Conservation (phyloP, 1,140 invertebrate genomes). For the Pseudomyrmex dendroicus region DNA sequence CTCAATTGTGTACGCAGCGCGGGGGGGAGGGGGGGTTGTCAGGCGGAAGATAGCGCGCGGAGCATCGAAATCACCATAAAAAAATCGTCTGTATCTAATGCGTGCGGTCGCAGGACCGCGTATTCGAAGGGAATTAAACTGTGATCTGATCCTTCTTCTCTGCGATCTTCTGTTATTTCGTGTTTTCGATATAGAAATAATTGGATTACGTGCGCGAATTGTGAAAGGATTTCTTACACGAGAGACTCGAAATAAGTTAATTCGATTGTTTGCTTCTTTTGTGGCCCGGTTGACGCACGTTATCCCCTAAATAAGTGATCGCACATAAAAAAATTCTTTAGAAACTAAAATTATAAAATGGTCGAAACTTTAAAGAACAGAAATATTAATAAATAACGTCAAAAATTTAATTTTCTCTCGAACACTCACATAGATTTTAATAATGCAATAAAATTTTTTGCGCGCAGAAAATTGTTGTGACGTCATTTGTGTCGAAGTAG, state of each 20-base stretch:
- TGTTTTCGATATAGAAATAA: not conserved
- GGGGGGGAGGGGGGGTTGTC: conserved; percentile 66
- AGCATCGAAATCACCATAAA: conserved; percentile 81
- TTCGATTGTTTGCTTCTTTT: no score
- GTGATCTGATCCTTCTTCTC: conserved; percentile 10
- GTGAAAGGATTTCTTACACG: not conserved
- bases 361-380: no score
- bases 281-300: no score
- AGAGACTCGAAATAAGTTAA: not conserved
- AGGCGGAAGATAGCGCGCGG: conserved; percentile 48
- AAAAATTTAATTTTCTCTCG: not conserved
- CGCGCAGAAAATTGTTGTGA: no score
- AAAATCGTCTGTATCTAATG: conserved; percentile 71
- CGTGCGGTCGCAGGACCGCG: conserved; percentile 21
- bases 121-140: conserved; percentile 67
- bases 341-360: no score
- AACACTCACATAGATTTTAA: no score
- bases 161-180: not conserved
- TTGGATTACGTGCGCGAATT: not conserved
- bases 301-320: no score
- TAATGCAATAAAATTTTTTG: no score
- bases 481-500: not conserved
- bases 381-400: not conserved
- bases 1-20: conserved; percentile 72
- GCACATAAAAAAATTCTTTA: no score